Conservation (phyloP, 2,888 invertebrate species). For the Stenurella melanura region DNA sequence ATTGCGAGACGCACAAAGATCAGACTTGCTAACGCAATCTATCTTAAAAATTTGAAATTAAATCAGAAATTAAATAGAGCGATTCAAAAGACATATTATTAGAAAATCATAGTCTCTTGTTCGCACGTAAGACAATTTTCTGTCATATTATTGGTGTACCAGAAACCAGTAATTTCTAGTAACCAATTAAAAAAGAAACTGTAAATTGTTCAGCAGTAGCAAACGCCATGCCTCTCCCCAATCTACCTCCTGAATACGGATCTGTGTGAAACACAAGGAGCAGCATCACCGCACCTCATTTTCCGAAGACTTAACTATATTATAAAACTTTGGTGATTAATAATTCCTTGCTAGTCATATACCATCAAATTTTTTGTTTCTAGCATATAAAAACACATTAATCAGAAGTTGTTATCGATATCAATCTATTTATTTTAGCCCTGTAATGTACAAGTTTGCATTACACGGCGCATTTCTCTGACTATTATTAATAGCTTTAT, state of each 20-base stretch:
- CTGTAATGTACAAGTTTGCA: not conserved
- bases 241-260: not conserved
- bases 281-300: not conserved
- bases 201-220: not conserved
- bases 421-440: not conserved
- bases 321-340: constrained; percentile 1
- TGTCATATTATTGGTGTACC: no score
- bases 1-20: no score
- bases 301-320: not conserved
- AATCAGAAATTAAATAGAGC: no score
- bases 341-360: not conserved
- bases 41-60: no score
- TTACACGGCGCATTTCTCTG: not conserved
- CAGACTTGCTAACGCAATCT: no score
- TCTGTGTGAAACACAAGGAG: not conserved
- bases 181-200: no score
- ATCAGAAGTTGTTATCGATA: not conserved
- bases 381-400: not conserved
- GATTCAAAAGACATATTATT: no score
- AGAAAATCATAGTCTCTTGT: no score
- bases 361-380: not conserved
- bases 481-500: not conserved
- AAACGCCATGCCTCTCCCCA: not conserved
- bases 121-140: no score
- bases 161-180: no score